phyloP scores from a whole-genome alignment of 2,113 vertebrate species.

The Drymodes brunneopygia region DNA sequence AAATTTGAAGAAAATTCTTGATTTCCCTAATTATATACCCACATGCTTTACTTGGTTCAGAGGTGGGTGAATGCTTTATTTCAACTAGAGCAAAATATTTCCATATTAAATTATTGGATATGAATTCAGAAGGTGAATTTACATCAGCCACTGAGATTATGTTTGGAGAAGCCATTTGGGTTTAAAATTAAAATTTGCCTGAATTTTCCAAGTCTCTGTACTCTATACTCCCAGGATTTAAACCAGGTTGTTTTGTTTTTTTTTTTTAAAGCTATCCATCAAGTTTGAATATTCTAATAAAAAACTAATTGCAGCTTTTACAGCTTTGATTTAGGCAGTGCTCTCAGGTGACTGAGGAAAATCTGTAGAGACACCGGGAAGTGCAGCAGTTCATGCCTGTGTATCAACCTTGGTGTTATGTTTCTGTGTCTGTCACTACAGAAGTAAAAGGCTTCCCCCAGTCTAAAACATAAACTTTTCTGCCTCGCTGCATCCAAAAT shows the following conservation, averaged over 20 bases:
- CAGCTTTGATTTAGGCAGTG: not conserved
- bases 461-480: not conserved
- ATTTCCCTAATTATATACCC: constrained; percentile 6
- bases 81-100: not conserved
- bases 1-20: constrained; percentile 2
- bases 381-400: not conserved
- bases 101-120: constrained; percentile 2
- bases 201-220: not conserved
- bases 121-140: not conserved
- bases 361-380: not conserved
- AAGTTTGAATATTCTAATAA: not conserved
- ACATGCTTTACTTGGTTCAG: constrained; percentile 19
- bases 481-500: not conserved
- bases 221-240: not conserved
- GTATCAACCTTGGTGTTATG: not conserved
- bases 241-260: no score
- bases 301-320: not conserved
- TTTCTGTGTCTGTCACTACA: not conserved
- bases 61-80: not conserved
- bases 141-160: not conserved
- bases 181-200: not conserved
- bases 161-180: not conserved
- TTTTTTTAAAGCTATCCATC: not conserved
- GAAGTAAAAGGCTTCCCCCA: not conserved
- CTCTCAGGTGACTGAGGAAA: not conserved